Evolutionary conservation across 2,113 vertebrate species (phyloP).

Genomic region (Sula dactylatra): DNA sequence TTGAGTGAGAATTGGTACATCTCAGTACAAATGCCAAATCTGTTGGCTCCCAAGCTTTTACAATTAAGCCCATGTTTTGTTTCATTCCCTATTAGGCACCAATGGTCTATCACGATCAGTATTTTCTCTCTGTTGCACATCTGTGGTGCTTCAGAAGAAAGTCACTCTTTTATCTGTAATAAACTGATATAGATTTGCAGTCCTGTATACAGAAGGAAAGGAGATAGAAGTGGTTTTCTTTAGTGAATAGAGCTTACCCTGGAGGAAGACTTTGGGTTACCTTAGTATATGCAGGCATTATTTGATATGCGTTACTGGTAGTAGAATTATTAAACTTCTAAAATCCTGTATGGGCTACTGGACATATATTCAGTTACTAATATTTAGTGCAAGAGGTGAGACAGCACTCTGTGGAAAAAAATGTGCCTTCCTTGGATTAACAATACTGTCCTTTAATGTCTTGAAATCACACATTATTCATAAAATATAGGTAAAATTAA

Average conservation of each 20-base stretch:
- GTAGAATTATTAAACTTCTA: not conserved
- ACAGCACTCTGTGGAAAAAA: not conserved
- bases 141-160: not conserved
- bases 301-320: not conserved
- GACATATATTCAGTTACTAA: not conserved
- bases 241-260: not conserved
- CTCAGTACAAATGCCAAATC: not conserved
- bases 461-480: not conserved
- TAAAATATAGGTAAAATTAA: not conserved
- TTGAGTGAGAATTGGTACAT: not conserved
- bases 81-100: not conserved
- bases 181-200: not conserved
- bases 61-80: not conserved
- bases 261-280: not conserved
- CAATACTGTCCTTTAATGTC: not conserved
- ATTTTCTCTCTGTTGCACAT: not conserved
- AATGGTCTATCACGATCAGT: not conserved
- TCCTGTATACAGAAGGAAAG: not conserved
- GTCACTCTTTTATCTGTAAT: not conserved
- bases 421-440: not conserved
- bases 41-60: not conserved
- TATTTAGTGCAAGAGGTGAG: not conserved
- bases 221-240: not conserved
- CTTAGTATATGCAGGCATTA: not conserved
- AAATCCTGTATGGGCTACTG: not conserved